A percentile compares a stretch with the other conserved stretches of the same genome.
phyloP scores from a whole-genome alignment of 2,797 vertebrate species.

The Macropodus opercularis region DNA sequence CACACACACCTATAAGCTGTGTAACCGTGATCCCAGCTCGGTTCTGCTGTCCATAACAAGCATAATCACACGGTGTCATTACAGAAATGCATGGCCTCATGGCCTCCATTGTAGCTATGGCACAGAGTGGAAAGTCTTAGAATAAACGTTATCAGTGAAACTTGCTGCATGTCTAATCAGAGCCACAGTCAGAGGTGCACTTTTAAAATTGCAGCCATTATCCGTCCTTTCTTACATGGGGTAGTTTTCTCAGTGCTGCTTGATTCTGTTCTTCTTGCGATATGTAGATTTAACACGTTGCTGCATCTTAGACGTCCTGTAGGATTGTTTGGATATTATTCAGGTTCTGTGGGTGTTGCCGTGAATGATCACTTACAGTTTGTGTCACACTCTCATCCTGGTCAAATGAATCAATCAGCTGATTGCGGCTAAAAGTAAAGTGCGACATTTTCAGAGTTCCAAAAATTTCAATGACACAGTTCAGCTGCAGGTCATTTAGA shows the following conservation, averaged over 20 bases:
- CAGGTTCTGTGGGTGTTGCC: constrained; percentile 30
- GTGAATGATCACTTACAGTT: not conserved
- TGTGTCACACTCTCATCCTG: constrained; percentile 3
- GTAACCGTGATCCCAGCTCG: no score
- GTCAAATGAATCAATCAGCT: no score
- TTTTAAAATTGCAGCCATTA: not conserved
- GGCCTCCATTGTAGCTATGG: not conserved
- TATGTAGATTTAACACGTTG: no score
- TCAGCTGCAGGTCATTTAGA: no score
- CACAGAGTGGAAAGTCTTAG: not conserved
- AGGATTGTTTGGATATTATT: constrained; percentile 43
- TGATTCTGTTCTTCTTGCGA: constrained; percentile 25
- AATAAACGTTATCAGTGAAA: no score
- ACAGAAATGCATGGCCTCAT: not conserved
- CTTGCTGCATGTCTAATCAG: not conserved
- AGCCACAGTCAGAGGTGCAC: not conserved
- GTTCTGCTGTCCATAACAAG: no score
- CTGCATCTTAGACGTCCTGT: constrained; percentile 20
- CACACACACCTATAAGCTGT: no score
- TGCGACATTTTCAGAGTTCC: no score
- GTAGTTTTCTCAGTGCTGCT: constrained; percentile 2
- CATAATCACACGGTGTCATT: no score
- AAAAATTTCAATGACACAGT: no score
- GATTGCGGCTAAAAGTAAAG: no score
- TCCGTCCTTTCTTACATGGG: not conserved